Evolutionary conservation across 2,113 vertebrate genomes (phyloP).

Genomic region (Corvus hawaiiensis): DNA sequence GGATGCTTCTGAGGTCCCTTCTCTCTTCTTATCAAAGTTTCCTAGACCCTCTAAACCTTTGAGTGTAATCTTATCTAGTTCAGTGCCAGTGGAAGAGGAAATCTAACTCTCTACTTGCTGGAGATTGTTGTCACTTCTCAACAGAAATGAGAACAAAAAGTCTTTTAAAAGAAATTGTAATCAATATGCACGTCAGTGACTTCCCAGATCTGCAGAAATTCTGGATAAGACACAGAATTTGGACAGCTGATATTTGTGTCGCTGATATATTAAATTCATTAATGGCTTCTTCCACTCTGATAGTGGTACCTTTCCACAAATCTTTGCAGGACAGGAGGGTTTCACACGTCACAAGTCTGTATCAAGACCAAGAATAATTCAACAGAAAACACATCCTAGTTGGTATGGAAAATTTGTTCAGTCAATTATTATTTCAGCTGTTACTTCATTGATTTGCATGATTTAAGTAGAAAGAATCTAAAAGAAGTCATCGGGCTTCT

Average conservation of each 20-base stretch:
- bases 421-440: background rate
- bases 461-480: conserved; percentile 8
- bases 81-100: background rate
- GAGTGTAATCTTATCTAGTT: background rate
- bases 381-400: background rate
- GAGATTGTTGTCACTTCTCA: background rate
- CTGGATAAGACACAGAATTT: background rate
- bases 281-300: background rate
- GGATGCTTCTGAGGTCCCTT: background rate
- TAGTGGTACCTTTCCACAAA: background rate
- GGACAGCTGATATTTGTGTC: background rate
- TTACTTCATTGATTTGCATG: background rate
- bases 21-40: background rate
- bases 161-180: background rate
- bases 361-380: background rate
- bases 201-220: background rate
- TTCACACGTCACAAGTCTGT: background rate
- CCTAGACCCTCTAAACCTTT: background rate
- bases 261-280: background rate
- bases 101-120: background rate
- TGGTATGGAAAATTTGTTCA: background rate
- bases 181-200: background rate
- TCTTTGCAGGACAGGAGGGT: background rate
- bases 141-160: background rate
- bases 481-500: background rate